Percentiles rank a stretch among this genome's conserved stretches.
Evolutionary conservation across 2,797 vertebrate genomes (phyloP).

Genomic region (Spinibarbus caldwelli): DNA sequence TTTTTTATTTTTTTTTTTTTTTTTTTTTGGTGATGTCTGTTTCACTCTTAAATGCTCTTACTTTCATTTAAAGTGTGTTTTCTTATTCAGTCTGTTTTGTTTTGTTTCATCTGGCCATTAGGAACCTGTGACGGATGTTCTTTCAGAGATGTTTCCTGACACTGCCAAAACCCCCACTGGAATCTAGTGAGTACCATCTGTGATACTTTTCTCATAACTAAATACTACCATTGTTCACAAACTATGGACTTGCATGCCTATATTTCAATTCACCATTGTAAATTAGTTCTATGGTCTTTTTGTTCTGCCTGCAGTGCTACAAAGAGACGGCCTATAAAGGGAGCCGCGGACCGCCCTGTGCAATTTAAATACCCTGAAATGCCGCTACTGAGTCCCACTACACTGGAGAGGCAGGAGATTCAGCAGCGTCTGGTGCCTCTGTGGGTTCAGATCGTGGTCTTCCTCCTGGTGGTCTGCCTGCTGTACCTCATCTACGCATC

Average conservation of each 20-base stretch:
- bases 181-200: conserved; percentile 72
- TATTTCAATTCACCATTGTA: neutral
- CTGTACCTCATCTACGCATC: conserved; percentile 74
- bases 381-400: conserved; percentile 60
- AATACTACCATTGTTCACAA: neutral
- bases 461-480: conserved; percentile 73
- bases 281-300: neutral
- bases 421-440: conserved; percentile 68
- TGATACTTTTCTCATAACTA: neutral
- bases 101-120: conserved; percentile 26
- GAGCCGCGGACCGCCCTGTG: conserved; percentile 73
- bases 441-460: conserved; percentile 74
- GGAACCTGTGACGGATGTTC: conserved; percentile 62
- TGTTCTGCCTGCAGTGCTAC: conserved; percentile 69
- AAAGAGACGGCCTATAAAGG: conserved; percentile 78
- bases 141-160: conserved; percentile 69
- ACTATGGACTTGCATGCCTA: neutral
- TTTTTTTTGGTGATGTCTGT: neutral
- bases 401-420: conserved; percentile 61
- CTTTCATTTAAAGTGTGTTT: neutral
- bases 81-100: neutral
- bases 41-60: neutral
- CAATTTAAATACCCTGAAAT: conserved; percentile 68
- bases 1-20: neutral
- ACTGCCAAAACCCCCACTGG: conserved; percentile 65